These are phyloP conservation scores for Urophycis tenuis DNA, from an alignment of 2,797 vertebrate genomes.

Conservation along the genomic window DNA sequence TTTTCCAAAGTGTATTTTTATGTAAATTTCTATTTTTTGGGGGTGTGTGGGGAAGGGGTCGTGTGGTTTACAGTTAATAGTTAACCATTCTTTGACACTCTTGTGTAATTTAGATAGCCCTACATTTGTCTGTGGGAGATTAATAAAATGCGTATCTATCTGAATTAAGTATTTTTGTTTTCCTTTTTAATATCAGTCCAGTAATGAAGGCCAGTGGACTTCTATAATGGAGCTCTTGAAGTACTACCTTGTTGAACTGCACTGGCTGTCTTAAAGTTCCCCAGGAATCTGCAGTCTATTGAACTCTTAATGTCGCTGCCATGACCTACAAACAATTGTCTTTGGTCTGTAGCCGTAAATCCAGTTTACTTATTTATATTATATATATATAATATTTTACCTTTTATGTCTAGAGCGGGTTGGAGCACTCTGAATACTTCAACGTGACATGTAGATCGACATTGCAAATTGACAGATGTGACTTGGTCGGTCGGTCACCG, in stretches of 20 bases:
- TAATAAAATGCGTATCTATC: conserved; percentile 43
- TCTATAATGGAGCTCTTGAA: background rate
- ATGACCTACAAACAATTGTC: background rate
- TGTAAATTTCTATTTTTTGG: conserved; percentile 54
- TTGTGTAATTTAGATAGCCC: conserved; percentile 48
- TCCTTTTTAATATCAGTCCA: background rate
- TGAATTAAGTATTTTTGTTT: background rate
- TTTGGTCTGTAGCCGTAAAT: too few relatives aligned
- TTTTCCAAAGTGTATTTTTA: conserved; percentile 65
- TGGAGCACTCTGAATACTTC: too few relatives aligned
- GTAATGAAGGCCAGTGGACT: background rate
- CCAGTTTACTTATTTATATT: background rate
- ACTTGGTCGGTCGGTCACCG: conserved; percentile 19
- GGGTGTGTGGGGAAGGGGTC: conserved; percentile 49
- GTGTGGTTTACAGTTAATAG: conserved; percentile 37
- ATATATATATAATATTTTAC: too few relatives aligned
- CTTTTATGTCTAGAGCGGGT: too few relatives aligned
- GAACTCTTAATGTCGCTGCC: background rate
- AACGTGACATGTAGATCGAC: too few relatives aligned
- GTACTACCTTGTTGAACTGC: background rate
- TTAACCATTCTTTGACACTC: conserved; percentile 40
- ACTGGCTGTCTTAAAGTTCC: background rate
- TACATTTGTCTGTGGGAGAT: conserved; percentile 31
- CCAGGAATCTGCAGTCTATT: background rate
- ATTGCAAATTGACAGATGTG: conserved; percentile 11